Evolutionary conservation across 1,140 invertebrate genomes (phyloP).

Genomic region (Reticulitermes speratus): DNA sequence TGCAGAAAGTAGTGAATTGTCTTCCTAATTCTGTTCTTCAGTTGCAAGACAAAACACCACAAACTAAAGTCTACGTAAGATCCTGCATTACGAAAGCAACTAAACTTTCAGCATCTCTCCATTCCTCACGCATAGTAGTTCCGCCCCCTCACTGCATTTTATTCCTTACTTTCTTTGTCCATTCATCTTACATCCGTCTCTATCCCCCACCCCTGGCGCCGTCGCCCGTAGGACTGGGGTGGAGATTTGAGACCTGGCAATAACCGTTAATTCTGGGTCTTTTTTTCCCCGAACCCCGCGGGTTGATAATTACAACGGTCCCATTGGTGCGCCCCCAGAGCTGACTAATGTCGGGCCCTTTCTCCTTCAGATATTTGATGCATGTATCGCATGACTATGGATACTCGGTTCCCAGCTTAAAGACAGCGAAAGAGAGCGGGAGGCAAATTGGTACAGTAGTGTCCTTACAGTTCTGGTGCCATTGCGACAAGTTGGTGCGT

Average conservation of each 20-base stretch:
- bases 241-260: background rate
- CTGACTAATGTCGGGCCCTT: background rate
- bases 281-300: background rate
- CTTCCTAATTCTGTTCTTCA: background rate
- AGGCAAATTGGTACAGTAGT: too few species aligned
- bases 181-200: background rate
- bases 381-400: background rate
- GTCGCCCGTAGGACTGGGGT: background rate
- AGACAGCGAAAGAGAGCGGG: too few species aligned
- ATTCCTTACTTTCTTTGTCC: background rate
- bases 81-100: background rate
- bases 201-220: background rate
- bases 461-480: too few species aligned
- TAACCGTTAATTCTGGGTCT: background rate
- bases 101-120: background rate
- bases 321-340: background rate
- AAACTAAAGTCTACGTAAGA: background rate
- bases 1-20: background rate
- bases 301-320: conserved; percentile 11
- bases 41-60: background rate
- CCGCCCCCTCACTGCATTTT: background rate
- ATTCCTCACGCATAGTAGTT: background rate
- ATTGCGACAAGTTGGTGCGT: too few species aligned
- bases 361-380: background rate
- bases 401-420: background rate